Evolutionary conservation across 1,140 invertebrate species (phyloP).

Genomic region (Diabrotica undecimpunctata): DNA sequence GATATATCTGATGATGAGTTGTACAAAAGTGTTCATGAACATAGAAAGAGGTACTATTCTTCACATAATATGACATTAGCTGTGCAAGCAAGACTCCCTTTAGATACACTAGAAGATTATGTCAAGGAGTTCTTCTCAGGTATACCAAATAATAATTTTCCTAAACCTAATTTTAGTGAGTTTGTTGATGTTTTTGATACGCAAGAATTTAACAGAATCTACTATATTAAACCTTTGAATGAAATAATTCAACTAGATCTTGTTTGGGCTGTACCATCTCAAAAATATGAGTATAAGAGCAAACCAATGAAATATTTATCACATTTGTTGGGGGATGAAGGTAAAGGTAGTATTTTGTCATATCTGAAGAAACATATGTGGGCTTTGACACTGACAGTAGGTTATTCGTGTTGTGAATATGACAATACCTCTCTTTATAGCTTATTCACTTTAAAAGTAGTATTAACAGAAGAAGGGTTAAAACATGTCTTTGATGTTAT

Average conservation of each 20-base stretch:
- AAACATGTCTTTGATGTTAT: constrained; percentile 48
- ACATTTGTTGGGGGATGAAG: constrained; percentile 84
- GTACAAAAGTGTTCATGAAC: constrained; percentile 53
- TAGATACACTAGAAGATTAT: constrained; percentile 60
- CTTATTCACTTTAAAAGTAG: constrained; percentile 70
- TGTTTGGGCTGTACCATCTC: constrained; percentile 75
- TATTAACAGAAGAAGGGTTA: constrained; percentile 76
- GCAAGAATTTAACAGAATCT: constrained; percentile 47
- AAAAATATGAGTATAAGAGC: constrained; percentile 67
- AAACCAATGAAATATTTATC: constrained; percentile 79
- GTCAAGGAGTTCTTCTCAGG: constrained; percentile 53
- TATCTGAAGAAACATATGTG: constrained; percentile 58
- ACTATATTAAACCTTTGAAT: constrained; percentile 68
- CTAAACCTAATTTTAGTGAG: constrained; percentile 57
- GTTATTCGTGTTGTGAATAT: constrained; percentile 52
- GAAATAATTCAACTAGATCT: constrained; percentile 71
- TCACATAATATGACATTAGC: constrained; percentile 78
- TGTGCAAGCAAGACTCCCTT: constrained; percentile 74
- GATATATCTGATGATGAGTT: constrained; percentile 63
- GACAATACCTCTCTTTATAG: constrained; percentile 69
- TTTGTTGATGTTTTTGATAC: constrained; percentile 57
- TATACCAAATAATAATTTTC: constrained; percentile 61
- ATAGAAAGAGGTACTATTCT: too few relatives aligned
- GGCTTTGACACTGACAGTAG: constrained; percentile 54
- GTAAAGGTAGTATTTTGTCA: constrained; percentile 61